Conservation (phyloP, 2,797 vertebrate species). For the Spatula versicolor region DNA sequence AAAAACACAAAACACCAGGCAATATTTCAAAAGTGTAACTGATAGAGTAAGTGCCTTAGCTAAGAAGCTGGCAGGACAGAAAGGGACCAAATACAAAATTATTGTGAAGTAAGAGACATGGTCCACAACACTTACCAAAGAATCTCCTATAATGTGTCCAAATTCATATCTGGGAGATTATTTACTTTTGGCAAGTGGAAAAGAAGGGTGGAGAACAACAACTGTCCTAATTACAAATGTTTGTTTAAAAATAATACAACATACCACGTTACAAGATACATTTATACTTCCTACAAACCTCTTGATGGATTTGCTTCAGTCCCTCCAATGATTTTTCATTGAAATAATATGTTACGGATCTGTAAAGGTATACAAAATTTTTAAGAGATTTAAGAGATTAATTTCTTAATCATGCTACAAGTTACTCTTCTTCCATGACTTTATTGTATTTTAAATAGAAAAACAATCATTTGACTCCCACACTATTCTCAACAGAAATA, state of each 20-base stretch:
- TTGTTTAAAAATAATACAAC: not conserved
- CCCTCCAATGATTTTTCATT: slow-evolving; percentile 79
- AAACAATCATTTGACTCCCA: not conserved
- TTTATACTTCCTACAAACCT: slow-evolving; percentile 76
- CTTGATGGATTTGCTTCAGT: slow-evolving; percentile 89
- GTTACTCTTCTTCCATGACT: not conserved
- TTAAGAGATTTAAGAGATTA: not conserved
- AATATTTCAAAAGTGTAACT: not conserved
- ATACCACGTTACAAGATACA: not conserved
- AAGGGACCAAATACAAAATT: not conserved
- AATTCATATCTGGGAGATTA: rapidly evolving
- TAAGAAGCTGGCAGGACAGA: not conserved
- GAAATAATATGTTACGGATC: slow-evolving; percentile 82
- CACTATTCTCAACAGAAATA: not conserved
- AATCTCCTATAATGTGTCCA: rapidly evolving
- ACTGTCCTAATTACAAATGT: not conserved
- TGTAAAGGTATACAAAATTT: slow-evolving; percentile 49
- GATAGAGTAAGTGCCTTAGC: not conserved
- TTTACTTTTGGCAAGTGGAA: not conserved
- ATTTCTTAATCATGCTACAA: not conserved
- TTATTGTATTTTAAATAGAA: not conserved
- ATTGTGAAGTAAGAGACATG: no score
- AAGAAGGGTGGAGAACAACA: not conserved
- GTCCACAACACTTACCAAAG: not conserved
- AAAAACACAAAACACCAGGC: not conserved